Evolutionary conservation across 2,113 vertebrate genomes (phyloP), one percentile per base, ranked within the genome.

Genomic region (Maylandia zebra): DNA sequence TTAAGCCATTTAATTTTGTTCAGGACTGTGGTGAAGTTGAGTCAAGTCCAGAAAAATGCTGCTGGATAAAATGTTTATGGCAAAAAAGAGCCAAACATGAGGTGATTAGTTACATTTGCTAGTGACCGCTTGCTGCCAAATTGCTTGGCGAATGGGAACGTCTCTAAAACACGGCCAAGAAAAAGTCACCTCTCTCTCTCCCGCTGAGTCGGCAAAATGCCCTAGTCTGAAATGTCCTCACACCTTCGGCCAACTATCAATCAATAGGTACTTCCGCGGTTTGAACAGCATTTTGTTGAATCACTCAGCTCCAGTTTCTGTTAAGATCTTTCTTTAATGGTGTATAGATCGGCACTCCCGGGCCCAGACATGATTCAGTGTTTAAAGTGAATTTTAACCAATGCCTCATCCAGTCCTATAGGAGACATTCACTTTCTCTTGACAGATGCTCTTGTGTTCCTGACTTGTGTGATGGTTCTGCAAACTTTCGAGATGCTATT

Each of bases 201-300:
- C 80, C 56, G 81, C 90, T 90, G 85, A 91, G 83, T 91, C 89
- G 78, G 86, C 90, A 34, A 57, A 64, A 79, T 84, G 30, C 52
- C 32, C 32, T 53, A 64, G 13, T 19, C 59, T 84, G 87, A 80
- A 52, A 83, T 53, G 78, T 88, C 92, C 89, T 89, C 38, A 59
- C 82, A 86, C 74, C 90, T 90, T 87, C 4, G 81, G 84, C 88
- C 86, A 90, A 83, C 34, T 52, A 86, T 88, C 83, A 90, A 90
- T 95, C 94, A 93, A 93, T 93, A 89, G 50, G 36, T 32, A 56
- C 87, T 87, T 88, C 86, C 61, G 80, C 22, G 88, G 86, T 93
- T 91, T 86, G 79, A 87, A 45, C 83, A 74, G 86, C 32, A 24
- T 81, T 82, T 43, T 50, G 56, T 92, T 89, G 92, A 89, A 92